phyloP scores from a whole-genome alignment of 2,113 vertebrate genomes.

The Paramormyrops kingsleyae region DNA sequence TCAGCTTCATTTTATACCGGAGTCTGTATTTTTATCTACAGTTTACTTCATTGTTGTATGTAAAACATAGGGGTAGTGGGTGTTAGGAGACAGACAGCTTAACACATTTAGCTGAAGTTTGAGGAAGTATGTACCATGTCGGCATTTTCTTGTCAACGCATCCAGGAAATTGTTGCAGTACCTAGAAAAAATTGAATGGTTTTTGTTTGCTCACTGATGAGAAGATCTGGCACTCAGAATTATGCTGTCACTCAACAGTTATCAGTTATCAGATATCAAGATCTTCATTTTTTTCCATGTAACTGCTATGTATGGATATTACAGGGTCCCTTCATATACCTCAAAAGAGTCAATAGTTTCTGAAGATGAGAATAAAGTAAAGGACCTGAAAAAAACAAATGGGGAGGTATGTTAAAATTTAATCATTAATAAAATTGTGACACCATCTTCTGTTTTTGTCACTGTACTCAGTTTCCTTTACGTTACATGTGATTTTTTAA shows the following conservation, averaged over 20 bases:
- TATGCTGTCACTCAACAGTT: not conserved
- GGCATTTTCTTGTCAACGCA: not conserved
- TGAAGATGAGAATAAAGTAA: slow-evolving; percentile 40
- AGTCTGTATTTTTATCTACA: not conserved
- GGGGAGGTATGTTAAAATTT: slow-evolving; percentile 55
- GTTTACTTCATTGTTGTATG: not conserved
- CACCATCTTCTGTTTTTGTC: not conserved
- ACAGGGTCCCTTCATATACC: slow-evolving; percentile 27
- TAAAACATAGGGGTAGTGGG: not conserved
- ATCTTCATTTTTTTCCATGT: not conserved
- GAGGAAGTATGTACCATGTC: not conserved
- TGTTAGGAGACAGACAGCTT: not conserved
- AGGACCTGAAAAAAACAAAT: slow-evolving; percentile 49
- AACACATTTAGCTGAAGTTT: not conserved
- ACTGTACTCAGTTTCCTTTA: not conserved
- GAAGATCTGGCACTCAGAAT: not conserved
- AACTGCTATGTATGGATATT: not conserved
- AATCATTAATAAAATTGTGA: not conserved
- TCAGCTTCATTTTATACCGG: not conserved
- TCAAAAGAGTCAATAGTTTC: slow-evolving; percentile 32
- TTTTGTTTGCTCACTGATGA: not conserved
- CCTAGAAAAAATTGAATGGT: not conserved
- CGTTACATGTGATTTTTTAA: not conserved
- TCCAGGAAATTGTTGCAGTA: slow-evolving; percentile 1
- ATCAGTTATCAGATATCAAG: not conserved